These are phyloP conservation scores for Babylonia areolata DNA, from an alignment of 1,140 invertebrate species.

Conservation along the genomic window DNA sequence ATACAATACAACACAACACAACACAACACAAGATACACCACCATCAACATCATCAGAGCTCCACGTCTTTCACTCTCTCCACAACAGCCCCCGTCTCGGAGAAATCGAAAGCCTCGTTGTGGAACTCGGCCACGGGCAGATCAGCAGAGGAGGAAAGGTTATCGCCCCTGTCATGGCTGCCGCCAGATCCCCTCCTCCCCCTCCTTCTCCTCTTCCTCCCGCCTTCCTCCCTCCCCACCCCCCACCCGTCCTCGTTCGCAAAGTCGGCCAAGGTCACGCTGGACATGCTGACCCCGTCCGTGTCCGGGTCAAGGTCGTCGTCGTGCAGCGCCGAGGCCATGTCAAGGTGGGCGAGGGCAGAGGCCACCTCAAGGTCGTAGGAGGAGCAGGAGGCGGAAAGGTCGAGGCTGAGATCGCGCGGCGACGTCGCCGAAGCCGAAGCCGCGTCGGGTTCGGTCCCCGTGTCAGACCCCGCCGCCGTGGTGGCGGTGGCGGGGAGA, in stretches of 20 bases:
- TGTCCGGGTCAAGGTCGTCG: not conserved
- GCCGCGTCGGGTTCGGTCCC: not conserved
- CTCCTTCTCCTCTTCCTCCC: not conserved
- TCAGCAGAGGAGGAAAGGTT: not conserved
- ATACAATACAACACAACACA: no score
- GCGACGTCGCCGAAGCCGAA: not conserved
- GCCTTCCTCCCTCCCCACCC: not conserved
- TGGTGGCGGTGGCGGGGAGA: not conserved
- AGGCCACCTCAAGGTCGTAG: not conserved
- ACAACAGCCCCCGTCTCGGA: not conserved
- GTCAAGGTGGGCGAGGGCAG: not conserved
- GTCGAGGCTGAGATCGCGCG: not conserved
- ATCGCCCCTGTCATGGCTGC: not conserved
- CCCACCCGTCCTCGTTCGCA: not conserved
- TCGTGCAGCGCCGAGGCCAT: not conserved
- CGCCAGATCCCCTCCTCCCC: not conserved
- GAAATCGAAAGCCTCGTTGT: slow-evolving; percentile 38
- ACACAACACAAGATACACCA: no score
- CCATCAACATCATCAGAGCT: slow-evolving; percentile 38
- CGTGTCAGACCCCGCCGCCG: not conserved
- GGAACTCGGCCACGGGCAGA: slow-evolving; percentile 38
- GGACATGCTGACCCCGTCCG: slow-evolving; percentile 15
- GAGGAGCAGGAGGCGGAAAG: not conserved
- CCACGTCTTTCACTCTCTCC: slow-evolving; percentile 21
- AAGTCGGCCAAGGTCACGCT: slow-evolving; percentile 30